Evolutionary conservation across 2,113 vertebrate genomes (phyloP).

Genomic region (Corythoichthys haematopterus): DNA sequence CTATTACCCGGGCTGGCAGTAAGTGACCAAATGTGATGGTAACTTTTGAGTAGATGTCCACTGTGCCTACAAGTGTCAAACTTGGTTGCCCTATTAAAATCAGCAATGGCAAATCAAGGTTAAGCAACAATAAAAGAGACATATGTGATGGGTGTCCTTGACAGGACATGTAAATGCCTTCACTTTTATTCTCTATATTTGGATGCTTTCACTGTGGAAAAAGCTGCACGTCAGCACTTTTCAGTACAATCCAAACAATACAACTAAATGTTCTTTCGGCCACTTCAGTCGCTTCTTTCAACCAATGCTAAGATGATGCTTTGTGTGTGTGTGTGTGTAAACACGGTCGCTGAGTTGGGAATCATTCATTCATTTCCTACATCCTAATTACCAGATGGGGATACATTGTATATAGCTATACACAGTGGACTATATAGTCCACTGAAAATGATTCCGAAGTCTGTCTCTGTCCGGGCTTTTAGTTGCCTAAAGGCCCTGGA

Average conservation of each 20-base stretch:
- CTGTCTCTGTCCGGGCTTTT: neutral
- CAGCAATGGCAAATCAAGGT: neutral
- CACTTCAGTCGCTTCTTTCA: neutral
- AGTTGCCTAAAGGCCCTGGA: neutral
- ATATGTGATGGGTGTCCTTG: slow-evolving; percentile 7
- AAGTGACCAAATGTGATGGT: no score
- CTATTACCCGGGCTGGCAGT: no score
- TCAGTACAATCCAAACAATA: slow-evolving; percentile 13
- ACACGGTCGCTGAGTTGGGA: neutral
- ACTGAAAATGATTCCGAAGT: neutral
- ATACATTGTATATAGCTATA: neutral
- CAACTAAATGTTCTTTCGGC: slow-evolving; percentile 8
- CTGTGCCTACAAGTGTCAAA: neutral
- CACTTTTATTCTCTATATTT: slow-evolving; percentile 70
- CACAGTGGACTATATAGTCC: neutral
- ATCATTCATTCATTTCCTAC: neutral
- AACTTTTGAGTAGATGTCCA: neutral
- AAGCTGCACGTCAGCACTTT: slow-evolving; percentile 56
- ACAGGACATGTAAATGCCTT: slow-evolving; percentile 63
- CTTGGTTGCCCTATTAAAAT: neutral
- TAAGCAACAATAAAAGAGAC: slow-evolving; percentile 20
- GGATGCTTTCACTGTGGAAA: slow-evolving; percentile 70
- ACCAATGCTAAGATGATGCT: neutral
- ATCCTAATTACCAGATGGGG: neutral
- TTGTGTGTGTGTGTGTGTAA: neutral